Evolutionary conservation across 1,140 invertebrate genomes (phyloP).

Genomic region (Chrysoperla carnea): DNA sequence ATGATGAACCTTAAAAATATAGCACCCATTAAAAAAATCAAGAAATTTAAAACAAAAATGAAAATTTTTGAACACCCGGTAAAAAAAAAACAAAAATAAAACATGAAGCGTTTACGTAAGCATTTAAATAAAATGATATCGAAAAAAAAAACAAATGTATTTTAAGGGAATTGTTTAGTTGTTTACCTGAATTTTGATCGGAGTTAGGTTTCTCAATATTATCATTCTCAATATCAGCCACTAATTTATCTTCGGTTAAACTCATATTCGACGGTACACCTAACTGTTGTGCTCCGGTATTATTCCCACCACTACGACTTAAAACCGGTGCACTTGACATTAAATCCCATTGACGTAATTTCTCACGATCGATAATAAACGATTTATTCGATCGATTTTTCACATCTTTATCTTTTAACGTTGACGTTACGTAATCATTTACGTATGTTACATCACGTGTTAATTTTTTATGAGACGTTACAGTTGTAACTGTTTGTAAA

Average conservation of each 20-base stretch:
- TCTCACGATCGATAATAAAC: conserved; percentile 66
- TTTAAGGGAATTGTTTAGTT: too few relatives aligned
- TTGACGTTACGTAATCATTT: conserved; percentile 37
- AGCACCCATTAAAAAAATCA: too few relatives aligned
- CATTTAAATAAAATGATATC: too few relatives aligned
- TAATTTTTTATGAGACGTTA: conserved; percentile 21
- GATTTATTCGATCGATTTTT: background rate
- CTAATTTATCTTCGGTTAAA: conserved; percentile 23
- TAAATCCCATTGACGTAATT: conserved; percentile 70
- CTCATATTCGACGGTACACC: conserved; percentile 26
- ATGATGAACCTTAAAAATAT: too few relatives aligned
- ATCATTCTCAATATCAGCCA: conserved; percentile 18
- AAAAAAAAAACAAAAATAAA: too few relatives aligned
- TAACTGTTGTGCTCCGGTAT: too few relatives aligned
- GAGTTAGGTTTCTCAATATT: conserved; percentile 21
- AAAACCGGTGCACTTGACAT: conserved; percentile 49
- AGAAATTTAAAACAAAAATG: too few relatives aligned
- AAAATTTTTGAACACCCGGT: too few relatives aligned
- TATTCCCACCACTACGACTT: background rate
- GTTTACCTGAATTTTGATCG: conserved; percentile 18
- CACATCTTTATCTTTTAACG: background rate
- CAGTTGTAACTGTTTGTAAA: conserved; percentile 33
- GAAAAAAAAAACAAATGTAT: too few relatives aligned
- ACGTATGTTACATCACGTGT: conserved; percentile 54
- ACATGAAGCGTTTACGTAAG: too few relatives aligned